Percentiles rank a stretch among this genome's conserved stretches.
These are phyloP conservation scores for Dynastes hyllus DNA, from an alignment of 2,888 invertebrate species.

Conservation along the genomic window DNA sequence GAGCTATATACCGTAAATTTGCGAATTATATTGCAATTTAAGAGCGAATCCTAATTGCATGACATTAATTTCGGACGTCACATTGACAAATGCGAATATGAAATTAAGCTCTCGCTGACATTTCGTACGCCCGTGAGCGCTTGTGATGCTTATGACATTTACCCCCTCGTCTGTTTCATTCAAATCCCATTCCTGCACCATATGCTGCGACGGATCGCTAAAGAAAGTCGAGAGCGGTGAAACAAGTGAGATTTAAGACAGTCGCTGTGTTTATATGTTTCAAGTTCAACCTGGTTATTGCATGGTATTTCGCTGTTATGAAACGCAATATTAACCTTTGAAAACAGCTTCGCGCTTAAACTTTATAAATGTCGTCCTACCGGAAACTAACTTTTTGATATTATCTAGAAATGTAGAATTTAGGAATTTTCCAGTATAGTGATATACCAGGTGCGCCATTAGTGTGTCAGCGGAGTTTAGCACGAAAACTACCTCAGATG, in stretches of 20 bases:
- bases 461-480: too few relatives aligned
- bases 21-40: constrained; percentile 41
- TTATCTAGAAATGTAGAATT: too few relatives aligned
- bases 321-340: too few relatives aligned
- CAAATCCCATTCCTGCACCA: not conserved
- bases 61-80: constrained; percentile 50
- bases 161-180: not conserved
- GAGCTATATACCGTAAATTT: constrained; percentile 33
- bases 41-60: constrained; percentile 42
- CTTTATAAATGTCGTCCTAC: too few relatives aligned
- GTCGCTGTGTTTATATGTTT: too few relatives aligned
- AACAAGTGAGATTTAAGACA: not conserved
- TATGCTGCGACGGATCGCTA: not conserved
- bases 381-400: too few relatives aligned
- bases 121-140: constrained; percentile 3
- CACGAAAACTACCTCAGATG: too few relatives aligned
- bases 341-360: too few relatives aligned
- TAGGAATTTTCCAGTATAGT: too few relatives aligned
- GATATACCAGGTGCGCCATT: too few relatives aligned
- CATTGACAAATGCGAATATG: constrained; percentile 49
- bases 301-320: too few relatives aligned
- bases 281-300: too few relatives aligned
- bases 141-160: constrained; percentile 24
- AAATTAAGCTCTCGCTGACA: constrained; percentile 42
- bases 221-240: not conserved